These are phyloP conservation scores for Drosophila eugracilis DNA, from an alignment of 1,140 invertebrate species.

Conservation along the genomic window DNA sequence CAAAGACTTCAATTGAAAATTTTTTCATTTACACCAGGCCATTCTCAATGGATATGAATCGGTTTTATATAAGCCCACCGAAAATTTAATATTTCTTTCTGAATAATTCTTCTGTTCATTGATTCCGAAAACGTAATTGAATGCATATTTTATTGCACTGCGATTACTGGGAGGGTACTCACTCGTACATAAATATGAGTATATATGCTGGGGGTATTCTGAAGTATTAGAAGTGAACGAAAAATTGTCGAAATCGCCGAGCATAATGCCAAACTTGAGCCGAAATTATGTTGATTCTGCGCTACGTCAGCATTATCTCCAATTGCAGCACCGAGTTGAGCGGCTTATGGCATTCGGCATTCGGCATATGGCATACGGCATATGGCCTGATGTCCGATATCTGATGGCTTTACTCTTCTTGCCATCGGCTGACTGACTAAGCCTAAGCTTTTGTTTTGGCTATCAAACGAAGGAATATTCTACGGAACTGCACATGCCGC, in stretches of 20 bases:
- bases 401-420: constrained; percentile 28
- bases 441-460: constrained; percentile 59
- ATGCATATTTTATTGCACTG: constrained; percentile 44
- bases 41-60: constrained; percentile 69
- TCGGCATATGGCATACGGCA: constrained; percentile 16
- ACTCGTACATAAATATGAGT: constrained; percentile 6
- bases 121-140: constrained; percentile 80
- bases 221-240: constrained; percentile 54
- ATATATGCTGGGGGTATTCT: not conserved
- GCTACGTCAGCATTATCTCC: constrained; percentile 62
- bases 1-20: constrained; percentile 68
- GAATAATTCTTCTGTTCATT: constrained; percentile 73
- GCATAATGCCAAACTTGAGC: constrained; percentile 51
- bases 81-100: constrained; percentile 58
- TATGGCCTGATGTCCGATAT: constrained; percentile 30
- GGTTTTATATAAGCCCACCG: constrained; percentile 46
- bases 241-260: constrained; percentile 4
- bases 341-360: constrained; percentile 35
- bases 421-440: constrained; percentile 15
- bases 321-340: constrained; percentile 38
- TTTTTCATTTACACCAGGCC: constrained; percentile 28
- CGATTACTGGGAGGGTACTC: constrained; percentile 14
- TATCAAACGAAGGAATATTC: constrained; percentile 54
- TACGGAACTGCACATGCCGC: constrained; percentile 47
- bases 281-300: constrained; percentile 52